These are phyloP conservation scores for Copsychus sechellarum DNA, from an alignment of 2,113 vertebrate genomes.

Conservation along the genomic window DNA sequence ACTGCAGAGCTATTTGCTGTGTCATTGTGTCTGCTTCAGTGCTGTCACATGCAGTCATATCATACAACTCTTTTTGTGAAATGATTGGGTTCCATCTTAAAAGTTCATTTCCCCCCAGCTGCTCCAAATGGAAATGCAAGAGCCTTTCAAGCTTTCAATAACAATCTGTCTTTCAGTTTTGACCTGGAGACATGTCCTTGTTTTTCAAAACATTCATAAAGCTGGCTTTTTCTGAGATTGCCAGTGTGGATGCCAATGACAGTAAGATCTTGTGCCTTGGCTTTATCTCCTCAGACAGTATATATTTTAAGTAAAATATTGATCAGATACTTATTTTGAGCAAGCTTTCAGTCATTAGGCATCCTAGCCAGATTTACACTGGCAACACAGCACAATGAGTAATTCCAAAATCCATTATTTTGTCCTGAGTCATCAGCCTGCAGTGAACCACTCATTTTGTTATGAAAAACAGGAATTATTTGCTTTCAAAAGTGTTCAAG, in stretches of 20 bases:
- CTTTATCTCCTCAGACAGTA: neutral
- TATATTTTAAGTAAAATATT: neutral
- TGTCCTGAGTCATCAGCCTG: constrained; percentile 53
- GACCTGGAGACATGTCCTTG: neutral
- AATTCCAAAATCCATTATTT: constrained; percentile 58
- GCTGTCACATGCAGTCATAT: neutral
- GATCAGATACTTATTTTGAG: constrained; percentile 27
- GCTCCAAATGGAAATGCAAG: neutral
- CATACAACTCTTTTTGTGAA: neutral
- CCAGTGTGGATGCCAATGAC: neutral
- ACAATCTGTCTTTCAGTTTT: neutral
- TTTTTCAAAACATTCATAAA: neutral
- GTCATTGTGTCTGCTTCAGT: neutral
- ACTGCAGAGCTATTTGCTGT: neutral
- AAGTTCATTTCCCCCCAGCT: neutral
- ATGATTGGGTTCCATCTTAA: constrained; percentile 8
- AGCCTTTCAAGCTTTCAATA: neutral
- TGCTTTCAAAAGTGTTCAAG: constrained; percentile 19
- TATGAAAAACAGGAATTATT: constrained; percentile 50
- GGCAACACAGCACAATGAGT: constrained; percentile 34
- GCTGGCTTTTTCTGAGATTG: neutral
- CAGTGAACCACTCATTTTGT: constrained; percentile 39
- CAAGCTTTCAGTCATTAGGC: constrained; percentile 24
- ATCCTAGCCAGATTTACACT: constrained; percentile 37
- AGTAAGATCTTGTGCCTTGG: constrained; percentile 6